Base-by-base conservation (phyloP, 2,888 invertebrate species). In the Thymelicus acteon region DNA sequence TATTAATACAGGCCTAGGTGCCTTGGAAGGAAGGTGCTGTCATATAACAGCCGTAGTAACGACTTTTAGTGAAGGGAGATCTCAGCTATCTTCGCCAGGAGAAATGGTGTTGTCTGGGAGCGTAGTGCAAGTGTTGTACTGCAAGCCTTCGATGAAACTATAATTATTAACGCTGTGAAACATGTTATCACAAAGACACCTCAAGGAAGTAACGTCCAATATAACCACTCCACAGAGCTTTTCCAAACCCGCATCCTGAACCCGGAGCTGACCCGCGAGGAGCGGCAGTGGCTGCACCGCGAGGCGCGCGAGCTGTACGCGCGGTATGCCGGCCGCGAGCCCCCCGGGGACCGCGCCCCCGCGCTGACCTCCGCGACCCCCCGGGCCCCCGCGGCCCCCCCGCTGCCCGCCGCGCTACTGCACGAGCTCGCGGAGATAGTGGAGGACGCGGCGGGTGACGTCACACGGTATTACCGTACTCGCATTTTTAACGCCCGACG, bases 191-290 rank as follows among this genome's bases (percentile, higher is more conserved):
- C 19, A 19, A 19, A 19, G 19, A 0, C 2, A 19, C 1, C 19
- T 19, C 19, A 19, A 19, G 19, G 19, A 19, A 31, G 0, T 31
- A 31, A 31, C 3, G 31, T 31, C 31, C 31, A 2, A 3, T 19
- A 7, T 60, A 3, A 19, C n/a, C 5, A 6, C 12, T 49, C 80
- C 90, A 13, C 89, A 97, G 97, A 97, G 89, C 96, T 96, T 81
- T 96, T 98, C 79, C 98, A 97, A 89, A 95, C 95, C 48, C 95
- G 96, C 77, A 95, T 98, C 73, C 89, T 97, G 72, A 96, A 96
- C 81, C 97, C 98, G 0, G 97, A 97, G 72, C 91, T 97, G 73
- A 95, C 94, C 3, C 89, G 90, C 2, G 91, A 91, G 12, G 96
- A 96, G 73, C 91, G 96, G 75, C 93, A 94, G 71, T 88, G 90